Base-by-base conservation (phyloP, 2,113 vertebrate species). In the Elaphurus davidianus region DNA sequence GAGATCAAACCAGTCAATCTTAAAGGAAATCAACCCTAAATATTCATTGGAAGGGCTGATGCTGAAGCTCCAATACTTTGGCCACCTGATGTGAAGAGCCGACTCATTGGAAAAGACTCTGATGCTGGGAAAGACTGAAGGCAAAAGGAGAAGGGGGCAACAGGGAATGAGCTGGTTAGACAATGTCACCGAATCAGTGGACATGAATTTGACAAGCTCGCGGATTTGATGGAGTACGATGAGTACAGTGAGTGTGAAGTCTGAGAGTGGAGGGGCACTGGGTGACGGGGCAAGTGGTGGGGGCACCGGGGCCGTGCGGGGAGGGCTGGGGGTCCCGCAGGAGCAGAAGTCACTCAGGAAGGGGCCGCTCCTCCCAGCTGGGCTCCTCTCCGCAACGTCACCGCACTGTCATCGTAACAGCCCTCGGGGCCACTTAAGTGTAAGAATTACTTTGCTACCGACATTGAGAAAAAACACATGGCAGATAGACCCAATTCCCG, bases 391-490 rank as follows among this genome's bases (percentile, higher is more conserved):
- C 40, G 30, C 40, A 76, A 1, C 12, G 40, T 60, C 40, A 36
- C 11, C 21, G 64, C 43, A 10, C 1, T 50, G 86, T 78, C 45
- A 14, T 86, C 36, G 6, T 54, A 86, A 85, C 21, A 76, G 64
- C 59, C 45, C 43, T 60, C 3, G 0, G 21, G 45, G 9, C 17
- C 27, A 54, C 52, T 81, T 40, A 92, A 90, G 36, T 15, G 33
- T 89, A 89, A 96, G 96, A 95, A 94, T 97, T 33, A 50, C 64
- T 90, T 84, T 91, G 90, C 82, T 64, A 67, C 92, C 76, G 94
- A 97, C 87, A 28, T 47, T 92, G 97, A 97, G 85, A 30, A 87
- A 88, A 95, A 95, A 11, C 98, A 97, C 76, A 96, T 40, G 87
- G 92, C 19, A 47, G 84, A 28, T 10, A 96, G 90, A 89, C 81